Evolutionary conservation across 2,113 vertebrate species (phyloP).

Genomic region (Phylloscopus whistleri): DNA sequence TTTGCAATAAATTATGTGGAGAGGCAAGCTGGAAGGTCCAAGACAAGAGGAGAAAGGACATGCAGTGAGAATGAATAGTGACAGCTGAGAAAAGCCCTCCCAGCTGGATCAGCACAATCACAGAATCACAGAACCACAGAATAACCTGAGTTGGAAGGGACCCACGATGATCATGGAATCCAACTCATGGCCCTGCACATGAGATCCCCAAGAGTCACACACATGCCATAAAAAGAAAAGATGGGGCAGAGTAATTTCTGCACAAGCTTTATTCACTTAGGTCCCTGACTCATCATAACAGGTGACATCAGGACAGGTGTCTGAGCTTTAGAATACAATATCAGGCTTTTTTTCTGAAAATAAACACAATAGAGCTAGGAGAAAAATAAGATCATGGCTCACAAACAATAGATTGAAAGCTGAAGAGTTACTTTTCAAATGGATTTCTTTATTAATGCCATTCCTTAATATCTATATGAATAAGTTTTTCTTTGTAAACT

Average conservation of each 20-base stretch:
- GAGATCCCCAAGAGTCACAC: not conserved
- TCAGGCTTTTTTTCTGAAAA: not conserved
- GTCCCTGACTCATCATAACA: not conserved
- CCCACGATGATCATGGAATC: fast-evolving
- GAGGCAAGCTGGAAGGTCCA: not conserved
- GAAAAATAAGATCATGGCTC: not conserved
- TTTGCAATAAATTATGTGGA: not conserved
- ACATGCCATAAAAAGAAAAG: not conserved
- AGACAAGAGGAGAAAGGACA: not conserved
- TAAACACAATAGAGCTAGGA: not conserved
- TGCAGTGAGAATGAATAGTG: not conserved
- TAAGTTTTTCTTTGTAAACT: not conserved
- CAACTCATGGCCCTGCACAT: fast-evolving
- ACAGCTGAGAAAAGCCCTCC: not conserved
- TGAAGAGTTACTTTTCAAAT: not conserved
- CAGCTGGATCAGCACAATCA: not conserved
- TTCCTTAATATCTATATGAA: not conserved
- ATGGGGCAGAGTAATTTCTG: not conserved
- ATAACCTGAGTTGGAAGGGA: not conserved
- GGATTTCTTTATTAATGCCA: not conserved
- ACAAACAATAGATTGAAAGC: not conserved
- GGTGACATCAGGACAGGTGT: not conserved
- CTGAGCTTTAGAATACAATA: not conserved
- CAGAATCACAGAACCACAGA: not conserved
- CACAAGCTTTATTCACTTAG: not conserved